Evolutionary conservation across 2,888 invertebrate species (phyloP), one percentile per base, ranked within the genome.

Genomic region (Caenorhabditis japonica): DNA sequence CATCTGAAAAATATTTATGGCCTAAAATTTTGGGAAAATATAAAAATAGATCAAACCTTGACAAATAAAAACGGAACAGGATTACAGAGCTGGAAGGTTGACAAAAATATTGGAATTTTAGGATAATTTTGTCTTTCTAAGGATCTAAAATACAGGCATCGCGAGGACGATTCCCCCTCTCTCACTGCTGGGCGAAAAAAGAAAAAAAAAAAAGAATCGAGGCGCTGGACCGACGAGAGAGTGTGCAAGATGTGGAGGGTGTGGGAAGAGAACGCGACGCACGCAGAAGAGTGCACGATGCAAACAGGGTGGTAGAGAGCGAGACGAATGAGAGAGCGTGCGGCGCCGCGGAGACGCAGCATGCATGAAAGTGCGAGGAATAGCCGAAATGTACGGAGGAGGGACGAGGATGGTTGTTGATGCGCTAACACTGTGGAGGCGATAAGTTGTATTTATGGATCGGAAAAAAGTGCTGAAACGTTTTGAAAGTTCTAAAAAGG

Each of bases 131-230:
- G 30, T 30, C 7, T 10, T 30, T 7, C 10, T 30, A 7, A 30
- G 59, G 47, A n/a, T 44, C 52, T 61, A 61, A 61, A 61, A 52
- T 52, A 52, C 61, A 44, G 61, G 52, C 61, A 52, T 61, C 52
- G 52, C 25, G 44, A 52, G 44, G 61, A 61, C 61, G 61, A 52
- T 52, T 39, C 17, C 3, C 39, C 53, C 51, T 60, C 41, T 51
- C 60, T 3, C 15, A 27, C 47, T 51, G 23, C 15, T 38, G 23
- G 34, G 34, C 39, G 39, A 17, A 23, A 34, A 59, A 30, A 59
- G 47, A 41, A 39, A 47, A 19, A 15, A 43, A 61, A 61, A 61
- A 23, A 43, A 41, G 39, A 33, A 17, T 4, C 5, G 34, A 43
- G 34, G 17, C 12, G 15, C 38, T 15, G 38, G 15, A 13, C 5